Evolutionary conservation across 2,113 vertebrate genomes (phyloP), one percentile per base, ranked within the genome.

Genomic region (Antennarius striatus): DNA sequence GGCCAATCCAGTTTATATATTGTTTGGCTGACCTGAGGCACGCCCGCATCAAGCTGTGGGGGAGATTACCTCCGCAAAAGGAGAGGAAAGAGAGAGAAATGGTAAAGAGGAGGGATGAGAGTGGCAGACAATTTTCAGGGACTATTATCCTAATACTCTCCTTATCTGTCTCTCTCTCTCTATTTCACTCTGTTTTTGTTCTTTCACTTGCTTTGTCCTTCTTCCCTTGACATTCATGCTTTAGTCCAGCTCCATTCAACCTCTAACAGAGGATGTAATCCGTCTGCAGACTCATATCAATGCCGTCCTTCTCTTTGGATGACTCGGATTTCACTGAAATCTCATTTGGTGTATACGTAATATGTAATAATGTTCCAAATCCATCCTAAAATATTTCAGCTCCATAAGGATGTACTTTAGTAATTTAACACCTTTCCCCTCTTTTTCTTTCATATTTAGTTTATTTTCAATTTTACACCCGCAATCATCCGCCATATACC

Each of bases 1-100:
- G 75, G 86, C 88, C 88, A 88, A 83, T 89, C 85, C 82, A 70
- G 86, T 90, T 87, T 91, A 90, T 91, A 91, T 91, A 91, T 90
- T 81, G 86, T 90, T 85, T 86, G 79, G 77, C 76, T 73, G 86
- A 66, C 79, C 70, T 56, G 68, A 86, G 79, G 63, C 84, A 82
- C 61, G 79, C 79, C 88, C 81, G 79, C 72, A 62, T 80, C 85
- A 71, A 77, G 80, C 69, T 76, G 73, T 59, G 73, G 56, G 82
- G 82, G 68, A 86, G 84, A 92, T 90, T 90, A 90, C 86, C 81
- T 85, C 80, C 64, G 72, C 78, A 81, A 71, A 88, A 81, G 46
- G 47, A 74, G 68, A 40, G 40, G 70, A 83, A 78, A 80, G 71
- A 76, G 70, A 62, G 59, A 65, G 42, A 78, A 78, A 68, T 49